A percentile compares a stretch with the other conserved stretches of the same genome.
Evolutionary conservation across 2,113 vertebrate species (phyloP).

Genomic region (Oreocharis arfaki): DNA sequence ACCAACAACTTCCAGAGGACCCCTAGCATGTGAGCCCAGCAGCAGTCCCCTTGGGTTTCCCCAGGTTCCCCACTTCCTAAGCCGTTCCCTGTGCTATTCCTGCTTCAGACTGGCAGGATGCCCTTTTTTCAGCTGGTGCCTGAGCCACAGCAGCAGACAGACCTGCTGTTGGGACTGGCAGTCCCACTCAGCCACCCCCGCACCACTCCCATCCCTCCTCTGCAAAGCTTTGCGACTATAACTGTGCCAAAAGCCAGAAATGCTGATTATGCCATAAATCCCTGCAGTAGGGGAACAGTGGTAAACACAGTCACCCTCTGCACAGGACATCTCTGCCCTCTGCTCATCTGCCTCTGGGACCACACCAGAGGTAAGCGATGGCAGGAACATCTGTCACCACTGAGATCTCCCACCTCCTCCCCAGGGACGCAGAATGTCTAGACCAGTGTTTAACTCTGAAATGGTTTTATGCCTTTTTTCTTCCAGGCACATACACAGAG

Average conservation of each 20-base stretch:
- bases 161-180: not conserved
- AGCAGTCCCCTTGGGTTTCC: not conserved
- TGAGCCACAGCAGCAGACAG: not conserved
- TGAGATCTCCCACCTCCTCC: not conserved
- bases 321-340: not conserved
- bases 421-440: not conserved
- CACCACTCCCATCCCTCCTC: not conserved
- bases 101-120: not conserved
- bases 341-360: not conserved
- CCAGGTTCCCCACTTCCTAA: not conserved
- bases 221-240: not conserved
- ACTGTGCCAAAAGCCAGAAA: not conserved
- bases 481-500: not conserved
- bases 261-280: not conserved
- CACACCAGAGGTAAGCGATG: rapidly evolving
- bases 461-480: not conserved
- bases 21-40: not conserved
- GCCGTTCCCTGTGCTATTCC: not conserved
- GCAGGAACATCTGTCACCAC: not conserved
- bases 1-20: not conserved
- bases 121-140: not conserved
- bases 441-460: not conserved
- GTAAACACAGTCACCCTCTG: not conserved
- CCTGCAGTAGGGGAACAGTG: not conserved
- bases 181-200: not conserved